Conservation (phyloP, 1,140 invertebrate genomes). For the Berghia stephanieae region DNA sequence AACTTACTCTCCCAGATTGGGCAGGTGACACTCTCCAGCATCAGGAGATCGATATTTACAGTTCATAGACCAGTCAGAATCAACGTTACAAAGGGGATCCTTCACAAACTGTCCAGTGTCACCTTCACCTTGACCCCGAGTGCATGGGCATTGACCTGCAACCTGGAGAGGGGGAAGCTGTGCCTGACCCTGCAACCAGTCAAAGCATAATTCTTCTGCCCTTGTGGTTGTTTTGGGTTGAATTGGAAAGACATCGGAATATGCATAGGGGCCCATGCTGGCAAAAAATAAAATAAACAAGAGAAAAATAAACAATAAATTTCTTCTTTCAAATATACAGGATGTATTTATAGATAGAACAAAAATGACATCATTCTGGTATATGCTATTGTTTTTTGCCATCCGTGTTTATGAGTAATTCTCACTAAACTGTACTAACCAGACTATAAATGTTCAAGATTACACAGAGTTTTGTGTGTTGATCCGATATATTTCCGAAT, state of each 20-base stretch:
- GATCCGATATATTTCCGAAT: too few relatives aligned
- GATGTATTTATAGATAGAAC: background rate
- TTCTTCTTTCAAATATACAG: background rate
- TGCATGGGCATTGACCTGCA: slow-evolving; percentile 50
- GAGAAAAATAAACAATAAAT: background rate
- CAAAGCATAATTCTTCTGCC: slow-evolving; percentile 44
- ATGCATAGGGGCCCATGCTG: slow-evolving; percentile 45
- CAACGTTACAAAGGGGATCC: slow-evolving; percentile 50
- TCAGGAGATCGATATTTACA: slow-evolving; percentile 49
- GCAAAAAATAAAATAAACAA: slow-evolving; percentile 21
- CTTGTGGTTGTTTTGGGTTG: slow-evolving; percentile 25
- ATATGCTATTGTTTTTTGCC: too few relatives aligned
- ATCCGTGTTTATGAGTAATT: too few relatives aligned
- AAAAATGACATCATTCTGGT: background rate
- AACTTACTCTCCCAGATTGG: slow-evolving; percentile 32
- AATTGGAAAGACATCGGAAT: slow-evolving; percentile 59
- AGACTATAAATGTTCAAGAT: background rate
- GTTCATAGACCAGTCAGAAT: slow-evolving; percentile 32
- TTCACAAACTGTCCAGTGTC: slow-evolving; percentile 51
- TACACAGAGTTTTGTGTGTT: too few relatives aligned
- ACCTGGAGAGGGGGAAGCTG: slow-evolving; percentile 17
- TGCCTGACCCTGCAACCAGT: slow-evolving; percentile 44
- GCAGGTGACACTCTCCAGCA: slow-evolving; percentile 46
- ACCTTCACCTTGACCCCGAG: slow-evolving; percentile 43
- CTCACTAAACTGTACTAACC: background rate